Percentiles rank a stretch among this genome's conserved stretches.
phyloP scores from a whole-genome alignment of 2,797 vertebrate species.

The Lates japonicus region DNA sequence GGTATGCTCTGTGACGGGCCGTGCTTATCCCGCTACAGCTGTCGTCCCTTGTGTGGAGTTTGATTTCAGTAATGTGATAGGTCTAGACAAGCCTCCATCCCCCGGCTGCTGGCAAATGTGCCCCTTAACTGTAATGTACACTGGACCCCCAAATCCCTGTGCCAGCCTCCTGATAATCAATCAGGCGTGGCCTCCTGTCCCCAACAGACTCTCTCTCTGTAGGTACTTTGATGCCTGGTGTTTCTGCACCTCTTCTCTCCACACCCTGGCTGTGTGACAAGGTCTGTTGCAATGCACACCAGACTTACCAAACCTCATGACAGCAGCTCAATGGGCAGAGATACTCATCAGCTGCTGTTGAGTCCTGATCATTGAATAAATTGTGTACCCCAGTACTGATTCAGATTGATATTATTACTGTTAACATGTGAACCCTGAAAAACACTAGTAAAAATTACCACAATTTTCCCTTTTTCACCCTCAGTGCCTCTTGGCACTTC shows the following conservation, averaged over 20 bases:
- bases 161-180: conserved; percentile 73
- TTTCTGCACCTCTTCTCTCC: conserved; percentile 76
- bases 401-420: conserved; percentile 1
- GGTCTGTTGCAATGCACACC: conserved; percentile 83
- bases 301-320: conserved; percentile 19
- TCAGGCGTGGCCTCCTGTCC: conserved; percentile 78
- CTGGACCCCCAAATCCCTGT: conserved; percentile 58
- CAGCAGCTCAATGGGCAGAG: conserved; percentile 46
- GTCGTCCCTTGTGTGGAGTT: conserved; percentile 77
- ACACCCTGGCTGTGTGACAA: conserved; percentile 79
- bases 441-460: conserved; percentile 16
- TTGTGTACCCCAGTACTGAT: conserved; percentile 36
- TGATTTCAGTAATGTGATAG: conserved; percentile 80
- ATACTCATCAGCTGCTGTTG: conserved; percentile 63
- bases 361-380: conserved; percentile 17
- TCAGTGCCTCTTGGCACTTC: conserved; percentile 54
- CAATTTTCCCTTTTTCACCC: conserved; percentile 41
- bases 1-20: conserved; percentile 55
- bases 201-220: conserved; percentile 65
- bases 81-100: conserved; percentile 60
- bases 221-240: conserved; percentile 71
- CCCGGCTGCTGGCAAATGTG: conserved; percentile 58
- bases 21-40: conserved; percentile 74
- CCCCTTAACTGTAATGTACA: conserved; percentile 61
- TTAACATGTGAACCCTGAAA: conserved; percentile 27